Evolutionary conservation across 2,888 invertebrate genomes (phyloP), one percentile per base, ranked within the genome.

Genomic region (Zootermopsis nevadensis): DNA sequence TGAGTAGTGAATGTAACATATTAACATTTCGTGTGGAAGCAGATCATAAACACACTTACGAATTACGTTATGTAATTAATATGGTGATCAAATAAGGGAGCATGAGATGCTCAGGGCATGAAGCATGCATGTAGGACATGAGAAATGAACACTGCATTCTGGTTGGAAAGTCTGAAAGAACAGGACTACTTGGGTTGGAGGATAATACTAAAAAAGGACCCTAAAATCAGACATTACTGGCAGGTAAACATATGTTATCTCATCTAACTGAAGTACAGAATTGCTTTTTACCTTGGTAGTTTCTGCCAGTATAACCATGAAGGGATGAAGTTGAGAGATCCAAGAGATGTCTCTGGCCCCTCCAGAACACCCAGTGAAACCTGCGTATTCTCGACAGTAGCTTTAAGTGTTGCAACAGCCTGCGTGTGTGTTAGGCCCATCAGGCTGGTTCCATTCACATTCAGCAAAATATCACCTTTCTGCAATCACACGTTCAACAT

Each of bases 241-340:
- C n/a, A n/a, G n/a, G n/a, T n/a, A n/a, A n/a, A n/a, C n/a, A n/a
- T n/a, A n/a, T n/a, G n/a, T n/a, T n/a, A n/a, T n/a, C n/a, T n/a
- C n/a, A n/a, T n/a, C n/a, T n/a, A n/a, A n/a, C 48, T 15, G 48
- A 48, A 48, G 15, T 48, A 48, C 8, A 48, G 48, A 12, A 15
- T 48, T 60, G 12, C 6, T 30, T 22, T 42, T 60, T 87, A 86
- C 89, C 88, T 88, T 35, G 91, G 90, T 86, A 91, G 86, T 83
- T 89, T 88, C 82, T 90, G 89, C 91, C 91, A 91, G 87, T 89
- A 91, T 83, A 90, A 87, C 91, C 91, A 91, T 48, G 89, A 89
- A 4, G 91, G 91, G 24, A 88, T 88, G 86, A 91, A 91, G 86
- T 90, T 89, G 53, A 87, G 88, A 53, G 87, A 83, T 22, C 89